Evolutionary conservation across 2,797 vertebrate genomes (phyloP), one percentile per base, ranked within the genome.

Genomic region (Glossophaga mutica): DNA sequence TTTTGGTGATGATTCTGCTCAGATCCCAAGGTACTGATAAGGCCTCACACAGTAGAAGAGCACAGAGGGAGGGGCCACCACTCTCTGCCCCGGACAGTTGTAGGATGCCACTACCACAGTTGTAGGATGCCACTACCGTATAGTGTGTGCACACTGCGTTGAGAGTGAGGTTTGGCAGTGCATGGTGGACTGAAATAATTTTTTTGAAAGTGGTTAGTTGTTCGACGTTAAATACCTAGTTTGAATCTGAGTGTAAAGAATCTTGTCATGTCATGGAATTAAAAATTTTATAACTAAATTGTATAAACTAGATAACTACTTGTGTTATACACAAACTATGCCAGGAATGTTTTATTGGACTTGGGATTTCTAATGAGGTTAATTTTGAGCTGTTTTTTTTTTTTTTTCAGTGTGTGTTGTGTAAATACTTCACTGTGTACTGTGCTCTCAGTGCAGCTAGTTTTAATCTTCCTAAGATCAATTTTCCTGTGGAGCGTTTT

Each of bases 341-440:
- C 37, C 29, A 91, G 55, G 32, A 21, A 67, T 89, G 37, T 79
- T 95, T 95, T 91, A 65, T 77, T 94, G 46, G 55, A 65, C 21
- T 68, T 77, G 57, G 5, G 55, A 34, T 94, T 90, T 95, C 78
- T 92, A 65, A 77, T 73, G 55, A 96, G 50, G n/a, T 81, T 79
- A 79, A 71, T 94, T 92, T 95, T 87, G 46, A 94, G 22, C 37
- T 8, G 78, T 96, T 82, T 95, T 74, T 55, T 22, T 96, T 85
- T 96, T 74, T 62, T 29, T 57, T 10, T 2, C 29, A 18, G 62
- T n/a, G 62, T 65, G 5, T 91, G 29, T 62, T 14, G 5, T 93
- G 44, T 92, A 70, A 96, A 55, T 82, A 76, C 7, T 55, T 93
- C 34, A 87, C 29, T 91, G 7, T 90, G 39, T 74, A 26, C 39